Evolutionary conservation across 2,113 vertebrate species (phyloP).

Genomic region (Hemiscyllium ocellatum): DNA sequence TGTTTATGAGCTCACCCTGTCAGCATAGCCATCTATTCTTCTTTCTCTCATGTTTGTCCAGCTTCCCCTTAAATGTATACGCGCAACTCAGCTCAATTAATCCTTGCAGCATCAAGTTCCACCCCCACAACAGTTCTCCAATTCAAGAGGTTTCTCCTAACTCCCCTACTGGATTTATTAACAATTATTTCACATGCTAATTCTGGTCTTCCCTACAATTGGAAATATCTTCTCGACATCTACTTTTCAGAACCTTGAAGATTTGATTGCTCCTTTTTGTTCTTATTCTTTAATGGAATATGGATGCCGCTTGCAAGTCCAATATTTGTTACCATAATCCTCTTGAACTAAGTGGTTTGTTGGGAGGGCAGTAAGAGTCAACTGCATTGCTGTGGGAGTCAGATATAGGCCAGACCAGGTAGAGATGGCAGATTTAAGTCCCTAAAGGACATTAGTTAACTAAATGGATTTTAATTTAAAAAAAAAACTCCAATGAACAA

Average conservation of each 20-base stretch:
- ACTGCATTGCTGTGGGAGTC: too few relatives aligned
- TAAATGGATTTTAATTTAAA: too few relatives aligned
- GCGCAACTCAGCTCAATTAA: background rate
- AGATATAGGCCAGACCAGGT: too few relatives aligned
- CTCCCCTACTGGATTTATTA: background rate
- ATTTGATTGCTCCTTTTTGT: background rate
- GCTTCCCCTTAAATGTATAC: background rate
- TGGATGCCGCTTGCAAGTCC: too few relatives aligned
- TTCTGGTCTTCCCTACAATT: background rate
- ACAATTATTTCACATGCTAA: background rate
- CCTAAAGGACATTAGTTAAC: too few relatives aligned
- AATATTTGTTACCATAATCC: too few relatives aligned
- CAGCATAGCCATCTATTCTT: background rate
- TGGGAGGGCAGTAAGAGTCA: too few relatives aligned
- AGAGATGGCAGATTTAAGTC: too few relatives aligned
- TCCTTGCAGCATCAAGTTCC: background rate
- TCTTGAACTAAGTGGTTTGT: too few relatives aligned
- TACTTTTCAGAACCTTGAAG: background rate
- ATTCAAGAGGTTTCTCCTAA: background rate
- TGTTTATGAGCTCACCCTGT: background rate
- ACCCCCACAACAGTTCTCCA: background rate
- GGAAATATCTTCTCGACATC: background rate
- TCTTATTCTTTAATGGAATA: too few relatives aligned
- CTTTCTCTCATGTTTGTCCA: background rate
- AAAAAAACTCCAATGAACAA: too few relatives aligned